Base-by-base conservation (phyloP, 1,140 invertebrate genomes). In the Achroia grisella region DNA sequence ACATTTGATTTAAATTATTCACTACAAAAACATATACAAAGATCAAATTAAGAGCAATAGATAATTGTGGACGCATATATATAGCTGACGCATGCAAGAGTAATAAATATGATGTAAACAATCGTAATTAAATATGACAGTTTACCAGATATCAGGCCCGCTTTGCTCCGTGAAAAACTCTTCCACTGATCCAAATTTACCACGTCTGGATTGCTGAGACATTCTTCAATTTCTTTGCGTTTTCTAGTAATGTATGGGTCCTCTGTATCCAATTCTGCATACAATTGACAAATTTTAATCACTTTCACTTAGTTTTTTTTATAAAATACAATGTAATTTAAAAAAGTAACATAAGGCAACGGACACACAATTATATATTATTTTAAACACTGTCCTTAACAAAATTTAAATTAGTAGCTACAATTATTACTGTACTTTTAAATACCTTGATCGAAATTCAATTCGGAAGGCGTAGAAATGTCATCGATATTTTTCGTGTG, bases 101-200 rank as follows among this genome's bases (percentile, higher is more conserved):
- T 23, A 23, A 23, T 23, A 23, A 23, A 3, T 23, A 44, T 31
- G 39, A 36, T 17, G 35, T 8, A 39, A 23, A 15, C 29, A 17
- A 1, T 6, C 13, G 17, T 23, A 23, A 23, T 23, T 23, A 23
- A 23, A 3, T 23, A 3, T 13, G 15, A 23, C 17, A 23, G 54
- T 54, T 65, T 69, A 89, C 88, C 88, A 70, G 82, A 87, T 23
- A 91, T 88, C 47, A 91, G 68, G 8, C 90, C 90, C 57, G 84
- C 87, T 55, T 87, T 80, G 27, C 85, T 87, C 31, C 86, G 79
- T 0, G 90, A 89, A 44, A 90, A 84, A 44, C 75, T 54, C 50
- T 87, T 78, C 84, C 90, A 88, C 46, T 86, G 66, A 48, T 87
- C 72, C 27, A 88, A 56, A 46, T 70, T 71, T 1, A 78, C 69